These are phyloP conservation scores for Pogonognathellus flavescens DNA, from an alignment of 1,140 invertebrate species.

Conservation along the genomic window DNA sequence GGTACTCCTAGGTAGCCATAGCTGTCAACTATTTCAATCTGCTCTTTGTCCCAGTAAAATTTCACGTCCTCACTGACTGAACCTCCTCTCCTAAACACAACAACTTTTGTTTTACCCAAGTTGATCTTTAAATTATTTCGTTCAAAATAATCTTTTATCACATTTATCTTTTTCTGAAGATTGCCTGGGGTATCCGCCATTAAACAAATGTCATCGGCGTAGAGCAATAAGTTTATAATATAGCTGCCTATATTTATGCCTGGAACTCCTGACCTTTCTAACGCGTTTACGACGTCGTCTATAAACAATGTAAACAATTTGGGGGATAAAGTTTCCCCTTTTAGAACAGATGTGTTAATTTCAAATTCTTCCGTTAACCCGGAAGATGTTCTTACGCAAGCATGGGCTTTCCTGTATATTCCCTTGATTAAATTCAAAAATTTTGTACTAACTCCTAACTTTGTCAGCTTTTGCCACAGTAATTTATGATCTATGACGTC, in stretches of 20 bases:
- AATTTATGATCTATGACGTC: constrained; percentile 23
- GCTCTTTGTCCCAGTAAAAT: neutral
- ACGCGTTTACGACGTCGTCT: neutral
- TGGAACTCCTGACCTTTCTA: neutral
- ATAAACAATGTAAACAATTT: neutral
- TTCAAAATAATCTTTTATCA: neutral
- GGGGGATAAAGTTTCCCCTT: constrained; percentile 38
- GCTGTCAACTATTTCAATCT: neutral
- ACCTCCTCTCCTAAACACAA: neutral
- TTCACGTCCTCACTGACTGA: neutral
- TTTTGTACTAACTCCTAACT: constrained; percentile 42
- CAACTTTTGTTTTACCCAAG: neutral
- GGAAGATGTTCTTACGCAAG: neutral
- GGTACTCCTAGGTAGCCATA: neutral
- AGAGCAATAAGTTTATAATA: neutral
- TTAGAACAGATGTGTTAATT: constrained; percentile 43
- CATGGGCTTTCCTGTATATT: constrained; percentile 27
- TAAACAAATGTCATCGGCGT: constrained; percentile 19
- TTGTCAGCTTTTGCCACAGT: constrained; percentile 46
- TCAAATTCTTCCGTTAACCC: neutral
- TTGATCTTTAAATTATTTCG: neutral
- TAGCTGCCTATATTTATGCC: neutral
- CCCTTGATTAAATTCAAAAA: constrained; percentile 42
- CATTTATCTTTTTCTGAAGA: constrained; percentile 57
- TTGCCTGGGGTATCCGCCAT: constrained; percentile 53